phyloP scores from a whole-genome alignment of 2,113 vertebrate species.

The Chitala chitala region DNA sequence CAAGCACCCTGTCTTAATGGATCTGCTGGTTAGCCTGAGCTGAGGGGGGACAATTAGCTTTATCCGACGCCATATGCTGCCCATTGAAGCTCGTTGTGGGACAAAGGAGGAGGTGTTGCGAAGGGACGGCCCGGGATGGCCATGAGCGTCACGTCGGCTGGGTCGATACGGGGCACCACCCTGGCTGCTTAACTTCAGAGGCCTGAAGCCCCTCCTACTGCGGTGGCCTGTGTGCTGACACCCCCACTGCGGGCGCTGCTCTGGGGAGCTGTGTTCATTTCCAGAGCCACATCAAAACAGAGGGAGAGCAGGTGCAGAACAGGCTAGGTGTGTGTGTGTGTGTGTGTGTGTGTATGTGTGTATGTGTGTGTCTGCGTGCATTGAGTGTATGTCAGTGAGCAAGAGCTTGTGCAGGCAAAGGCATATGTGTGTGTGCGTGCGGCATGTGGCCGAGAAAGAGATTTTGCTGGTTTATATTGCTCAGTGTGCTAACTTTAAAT shows the following conservation, averaged over 20 bases:
- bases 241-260: conserved; percentile 42
- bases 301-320: conserved; percentile 43
- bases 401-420: background rate
- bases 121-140: conserved; percentile 66
- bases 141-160: conserved; percentile 55
- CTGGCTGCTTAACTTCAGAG: conserved; percentile 44
- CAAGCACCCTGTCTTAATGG: conserved; percentile 69
- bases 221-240: conserved; percentile 32
- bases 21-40: conserved; percentile 61
- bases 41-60: conserved; percentile 73
- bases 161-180: conserved; percentile 20
- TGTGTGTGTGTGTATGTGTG: background rate
- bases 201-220: conserved; percentile 45
- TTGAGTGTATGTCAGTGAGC: background rate
- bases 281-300: conserved; percentile 39
- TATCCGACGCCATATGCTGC: conserved; percentile 72
- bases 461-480: background rate
- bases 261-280: conserved; percentile 46
- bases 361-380: background rate
- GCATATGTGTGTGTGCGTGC: background rate
- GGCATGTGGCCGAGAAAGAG: background rate
- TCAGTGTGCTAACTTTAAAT: background rate
- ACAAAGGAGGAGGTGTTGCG: conserved; percentile 51
- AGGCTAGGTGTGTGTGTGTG: conserved; percentile 12
- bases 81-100: conserved; percentile 57